Percentiles rank a stretch among this genome's conserved stretches.
phyloP scores from a whole-genome alignment of 2,888 invertebrate species.

The Smittia aterrima region DNA sequence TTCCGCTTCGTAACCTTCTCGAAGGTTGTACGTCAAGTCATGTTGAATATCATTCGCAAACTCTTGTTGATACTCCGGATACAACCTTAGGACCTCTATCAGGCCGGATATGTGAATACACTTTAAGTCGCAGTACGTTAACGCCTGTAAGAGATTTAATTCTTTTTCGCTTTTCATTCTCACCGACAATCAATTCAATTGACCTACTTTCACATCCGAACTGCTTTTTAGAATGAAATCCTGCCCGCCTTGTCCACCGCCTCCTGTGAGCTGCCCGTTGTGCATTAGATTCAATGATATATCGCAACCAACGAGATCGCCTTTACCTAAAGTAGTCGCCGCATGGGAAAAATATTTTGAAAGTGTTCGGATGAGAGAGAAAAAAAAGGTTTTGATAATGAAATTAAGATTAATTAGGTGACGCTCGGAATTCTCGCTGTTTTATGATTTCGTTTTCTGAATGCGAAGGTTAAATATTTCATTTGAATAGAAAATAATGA shows the following conservation, averaged over 20 bases:
- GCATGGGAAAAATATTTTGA: not conserved
- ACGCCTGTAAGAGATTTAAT: conserved; percentile 58
- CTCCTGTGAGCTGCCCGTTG: conserved; percentile 60
- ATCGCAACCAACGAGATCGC: conserved; percentile 91
- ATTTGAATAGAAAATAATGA: too few relatives aligned
- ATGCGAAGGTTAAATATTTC: too few relatives aligned
- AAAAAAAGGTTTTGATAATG: not conserved
- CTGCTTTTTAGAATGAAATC: conserved; percentile 89
- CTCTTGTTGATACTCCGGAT: conserved; percentile 93
- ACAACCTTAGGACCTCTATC: conserved; percentile 82
- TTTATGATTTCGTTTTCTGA: too few relatives aligned
- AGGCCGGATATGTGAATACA: conserved; percentile 89
- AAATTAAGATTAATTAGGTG: too few relatives aligned
- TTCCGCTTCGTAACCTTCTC: conserved; percentile 90
- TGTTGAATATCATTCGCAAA: conserved; percentile 93
- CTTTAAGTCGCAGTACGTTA: conserved; percentile 95
- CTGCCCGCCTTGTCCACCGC: conserved; percentile 56
- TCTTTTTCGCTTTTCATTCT: not conserved
- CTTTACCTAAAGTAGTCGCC: conserved; percentile 68
- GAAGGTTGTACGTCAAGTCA: conserved; percentile 89
- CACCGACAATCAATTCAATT: not conserved
- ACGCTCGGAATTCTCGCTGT: too few relatives aligned
- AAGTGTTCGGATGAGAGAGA: not conserved
- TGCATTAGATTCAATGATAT: conserved; percentile 77
- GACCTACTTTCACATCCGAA: conserved; percentile 78